phyloP scores from a whole-genome alignment of 2,113 vertebrate species.

The Columba livia region DNA sequence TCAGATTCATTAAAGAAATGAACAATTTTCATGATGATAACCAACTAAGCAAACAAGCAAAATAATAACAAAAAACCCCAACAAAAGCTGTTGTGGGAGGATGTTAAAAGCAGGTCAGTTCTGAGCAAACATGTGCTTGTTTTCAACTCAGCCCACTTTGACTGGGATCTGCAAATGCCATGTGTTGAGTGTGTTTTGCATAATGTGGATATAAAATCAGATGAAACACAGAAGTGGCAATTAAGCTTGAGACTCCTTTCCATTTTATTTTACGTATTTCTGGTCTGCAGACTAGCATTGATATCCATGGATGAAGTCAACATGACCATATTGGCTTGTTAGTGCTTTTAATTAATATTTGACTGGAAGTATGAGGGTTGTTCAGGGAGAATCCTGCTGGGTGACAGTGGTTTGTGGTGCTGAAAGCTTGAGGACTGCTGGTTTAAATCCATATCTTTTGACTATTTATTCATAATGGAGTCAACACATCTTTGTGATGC shows the following conservation, averaged over 20 bases:
- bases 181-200: neutral
- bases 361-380: neutral
- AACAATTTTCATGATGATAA: neutral
- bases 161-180: neutral
- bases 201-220: neutral
- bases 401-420: neutral
- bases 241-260: neutral
- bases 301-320: neutral
- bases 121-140: neutral
- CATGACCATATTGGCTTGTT: neutral
- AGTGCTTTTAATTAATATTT: neutral
- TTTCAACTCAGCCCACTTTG: neutral
- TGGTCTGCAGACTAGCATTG: neutral
- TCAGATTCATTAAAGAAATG: neutral
- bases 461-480: neutral
- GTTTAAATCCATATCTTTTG: neutral
- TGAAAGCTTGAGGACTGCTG: neutral
- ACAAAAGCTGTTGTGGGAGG: neutral
- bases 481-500: neutral
- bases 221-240: neutral
- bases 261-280: neutral
- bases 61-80: fast-evolving
- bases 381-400: neutral
- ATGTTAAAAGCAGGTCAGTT: neutral
- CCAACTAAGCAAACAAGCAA: neutral